phyloP scores from a whole-genome alignment of 1,140 invertebrate species.

The Euwallacea similis region DNA sequence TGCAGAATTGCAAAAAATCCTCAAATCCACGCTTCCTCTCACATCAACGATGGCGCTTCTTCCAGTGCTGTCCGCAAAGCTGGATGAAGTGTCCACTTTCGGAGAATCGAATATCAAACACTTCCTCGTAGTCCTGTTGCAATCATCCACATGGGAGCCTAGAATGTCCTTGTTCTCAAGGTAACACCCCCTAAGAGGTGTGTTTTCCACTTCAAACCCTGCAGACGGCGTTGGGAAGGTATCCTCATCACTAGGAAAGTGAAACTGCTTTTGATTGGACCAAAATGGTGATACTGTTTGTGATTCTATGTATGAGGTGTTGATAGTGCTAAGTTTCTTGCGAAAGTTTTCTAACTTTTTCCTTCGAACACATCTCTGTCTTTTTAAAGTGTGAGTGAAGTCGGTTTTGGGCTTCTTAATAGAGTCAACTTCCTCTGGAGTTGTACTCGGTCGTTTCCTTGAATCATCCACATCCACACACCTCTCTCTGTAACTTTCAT shows the following conservation, averaged over 20 bases:
- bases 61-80: slow-evolving; percentile 39
- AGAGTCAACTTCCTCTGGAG: slow-evolving; percentile 19
- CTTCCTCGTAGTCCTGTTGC: slow-evolving; percentile 38
- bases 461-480: slow-evolving; percentile 45
- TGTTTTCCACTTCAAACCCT: slow-evolving; percentile 18
- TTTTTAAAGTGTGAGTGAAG: slow-evolving; percentile 44
- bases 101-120: slow-evolving; percentile 47
- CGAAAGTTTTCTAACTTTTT: slow-evolving; percentile 35
- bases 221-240: slow-evolving; percentile 7
- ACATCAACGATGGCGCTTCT: slow-evolving; percentile 38
- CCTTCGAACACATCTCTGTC: slow-evolving; percentile 49
- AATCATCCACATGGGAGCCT: slow-evolving; percentile 8
- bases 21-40: slow-evolving; percentile 44
- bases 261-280: slow-evolving; percentile 30
- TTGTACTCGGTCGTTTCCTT: slow-evolving; percentile 42
- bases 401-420: slow-evolving; percentile 34
- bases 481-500: slow-evolving; percentile 51
- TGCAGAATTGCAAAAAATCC: slow-evolving; percentile 37
- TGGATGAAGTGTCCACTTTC: slow-evolving; percentile 24
- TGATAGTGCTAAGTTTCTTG: slow-evolving; percentile 35
- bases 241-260: slow-evolving; percentile 17
- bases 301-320: slow-evolving; percentile 17
- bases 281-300: slow-evolving; percentile 31
- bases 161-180: slow-evolving; percentile 24
- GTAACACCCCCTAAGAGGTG: slow-evolving; percentile 28